A percentile compares a stretch with the other conserved stretches of the same genome.
Evolutionary conservation across 2,797 vertebrate genomes (phyloP).

Genomic region (Anniella stebbinsi): DNA sequence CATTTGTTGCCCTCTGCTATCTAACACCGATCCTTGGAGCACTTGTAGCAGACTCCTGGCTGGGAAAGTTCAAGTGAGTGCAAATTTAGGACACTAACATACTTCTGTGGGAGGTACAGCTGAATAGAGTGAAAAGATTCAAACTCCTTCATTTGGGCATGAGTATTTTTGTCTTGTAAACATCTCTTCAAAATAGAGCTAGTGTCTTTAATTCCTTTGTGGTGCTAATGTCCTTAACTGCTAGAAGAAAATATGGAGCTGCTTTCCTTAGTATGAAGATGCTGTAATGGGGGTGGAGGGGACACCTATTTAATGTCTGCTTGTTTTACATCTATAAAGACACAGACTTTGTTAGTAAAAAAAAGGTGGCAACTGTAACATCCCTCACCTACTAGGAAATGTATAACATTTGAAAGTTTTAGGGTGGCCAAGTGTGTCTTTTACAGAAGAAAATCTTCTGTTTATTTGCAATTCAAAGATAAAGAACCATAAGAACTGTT

Average conservation of each 20-base stretch:
- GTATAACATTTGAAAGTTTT: not conserved
- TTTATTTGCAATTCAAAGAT: too few relatives aligned
- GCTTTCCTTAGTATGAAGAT: not conserved
- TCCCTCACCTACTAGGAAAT: not conserved
- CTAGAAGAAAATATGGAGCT: not conserved
- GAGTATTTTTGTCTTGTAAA: not conserved
- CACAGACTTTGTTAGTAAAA: not conserved
- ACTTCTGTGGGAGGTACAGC: not conserved
- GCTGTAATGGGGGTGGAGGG: too few relatives aligned
- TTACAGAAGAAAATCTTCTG: too few relatives aligned
- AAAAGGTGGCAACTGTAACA: not conserved
- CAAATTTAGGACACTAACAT: not conserved
- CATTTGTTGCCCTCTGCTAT: conserved; percentile 94
- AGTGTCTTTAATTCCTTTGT: not conserved
- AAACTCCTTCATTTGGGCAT: not conserved
- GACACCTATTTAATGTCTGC: not conserved
- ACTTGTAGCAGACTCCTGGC: conserved; percentile 93
- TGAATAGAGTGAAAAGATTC: not conserved
- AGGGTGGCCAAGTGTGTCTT: too few relatives aligned
- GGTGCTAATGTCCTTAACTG: not conserved
- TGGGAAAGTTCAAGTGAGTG: conserved; percentile 96
- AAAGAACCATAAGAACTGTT: too few relatives aligned
- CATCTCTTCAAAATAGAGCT: not conserved
- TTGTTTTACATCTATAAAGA: not conserved
- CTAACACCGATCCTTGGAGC: conserved; percentile 93